Evolutionary conservation across 2,888 invertebrate species (phyloP), one percentile per base, ranked within the genome.

Genomic region (Tridacna crocea): DNA sequence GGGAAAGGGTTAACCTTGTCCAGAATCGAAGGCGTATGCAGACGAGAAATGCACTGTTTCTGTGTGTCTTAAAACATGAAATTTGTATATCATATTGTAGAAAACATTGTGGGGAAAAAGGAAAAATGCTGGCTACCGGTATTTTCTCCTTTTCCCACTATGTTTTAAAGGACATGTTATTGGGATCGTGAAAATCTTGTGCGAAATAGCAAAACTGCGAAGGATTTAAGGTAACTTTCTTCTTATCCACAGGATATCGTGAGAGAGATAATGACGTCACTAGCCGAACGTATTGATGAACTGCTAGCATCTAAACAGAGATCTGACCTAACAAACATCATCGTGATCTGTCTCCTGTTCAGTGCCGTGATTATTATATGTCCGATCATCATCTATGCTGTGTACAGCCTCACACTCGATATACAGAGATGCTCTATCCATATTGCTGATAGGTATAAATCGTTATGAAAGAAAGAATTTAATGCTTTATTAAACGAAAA

Each of bases 381-480:
- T 72, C 92, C 92, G 15, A 75, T 92, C 70, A 91, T 92, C 51
- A 83, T 92, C n/a, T 83, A 90, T 58, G 90, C 90, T n/a, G 92
- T 92, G 24, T 89, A 90, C 74, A 87, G 90, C 22, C 85, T 92
- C 46, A 91, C 91, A 0, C 87, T 89, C 19, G 90, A 91, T 73
- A 92, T 92, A 46, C 92, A 92, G 87, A 87, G 84, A 66, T 92
- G 90, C 77, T 92, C 92, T 27, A 77, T 89, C 63, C 88, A 91
- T 4, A 87, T 92, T 68, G 91, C 91, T 1, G 90, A 90, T 77
- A 88, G 91, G 91, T 91, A 70, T 24, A 10, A 65, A 0, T 61
- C 22, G 1, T 22, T 13, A 24, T 36, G 2, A 36, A 36, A 36
- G 3, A 36, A 36, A 36, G 36, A 36, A n/a, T 55, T 55, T 55